Conservation (phyloP, 2,113 vertebrate genomes). For the Hemibagrus wyckioides region DNA sequence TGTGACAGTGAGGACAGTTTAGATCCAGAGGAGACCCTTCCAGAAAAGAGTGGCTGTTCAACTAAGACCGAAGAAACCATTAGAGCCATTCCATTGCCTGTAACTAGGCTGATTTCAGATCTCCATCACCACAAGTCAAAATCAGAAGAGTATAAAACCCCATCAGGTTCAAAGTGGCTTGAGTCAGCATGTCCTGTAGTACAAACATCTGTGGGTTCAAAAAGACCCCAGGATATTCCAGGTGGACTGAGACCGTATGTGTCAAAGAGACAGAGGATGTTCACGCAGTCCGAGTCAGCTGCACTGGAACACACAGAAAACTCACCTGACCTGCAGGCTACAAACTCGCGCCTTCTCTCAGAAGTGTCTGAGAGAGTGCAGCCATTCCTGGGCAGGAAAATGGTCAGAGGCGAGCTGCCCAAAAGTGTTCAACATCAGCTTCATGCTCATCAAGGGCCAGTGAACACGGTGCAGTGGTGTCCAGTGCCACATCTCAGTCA, state of each 20-base stretch:
- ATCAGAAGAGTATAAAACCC: neutral
- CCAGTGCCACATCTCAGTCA: slow-evolving; percentile 82
- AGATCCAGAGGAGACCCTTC: slow-evolving; percentile 1
- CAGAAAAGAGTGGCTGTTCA: neutral
- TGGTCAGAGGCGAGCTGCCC: slow-evolving; percentile 72
- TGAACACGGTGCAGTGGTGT: slow-evolving; percentile 89
- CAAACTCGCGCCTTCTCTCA: slow-evolving; percentile 58
- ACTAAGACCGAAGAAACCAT: neutral
- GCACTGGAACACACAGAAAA: slow-evolving; percentile 6
- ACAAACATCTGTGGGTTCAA: slow-evolving; percentile 40
- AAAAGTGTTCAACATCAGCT: slow-evolving; percentile 75
- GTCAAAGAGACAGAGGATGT: slow-evolving; percentile 81
- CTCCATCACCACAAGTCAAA: neutral
- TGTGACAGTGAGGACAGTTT: slow-evolving; percentile 82
- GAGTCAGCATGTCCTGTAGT: neutral
- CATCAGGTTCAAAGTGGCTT: neutral
- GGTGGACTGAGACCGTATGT: slow-evolving; percentile 81
- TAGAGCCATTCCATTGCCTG: neutral
- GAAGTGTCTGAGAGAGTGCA: slow-evolving; percentile 78
- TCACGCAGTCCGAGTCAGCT: slow-evolving; percentile 42
- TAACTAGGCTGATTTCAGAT: neutral
- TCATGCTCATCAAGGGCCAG: slow-evolving; percentile 80
- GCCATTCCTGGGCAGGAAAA: slow-evolving; percentile 75
- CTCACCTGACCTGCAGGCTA: slow-evolving; percentile 34
- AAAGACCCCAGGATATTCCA: slow-evolving; percentile 55